A percentile compares a stretch with the other conserved stretches of the same genome.
Conservation (phyloP, 2,113 vertebrate species). For the Centropus bengalensis region DNA sequence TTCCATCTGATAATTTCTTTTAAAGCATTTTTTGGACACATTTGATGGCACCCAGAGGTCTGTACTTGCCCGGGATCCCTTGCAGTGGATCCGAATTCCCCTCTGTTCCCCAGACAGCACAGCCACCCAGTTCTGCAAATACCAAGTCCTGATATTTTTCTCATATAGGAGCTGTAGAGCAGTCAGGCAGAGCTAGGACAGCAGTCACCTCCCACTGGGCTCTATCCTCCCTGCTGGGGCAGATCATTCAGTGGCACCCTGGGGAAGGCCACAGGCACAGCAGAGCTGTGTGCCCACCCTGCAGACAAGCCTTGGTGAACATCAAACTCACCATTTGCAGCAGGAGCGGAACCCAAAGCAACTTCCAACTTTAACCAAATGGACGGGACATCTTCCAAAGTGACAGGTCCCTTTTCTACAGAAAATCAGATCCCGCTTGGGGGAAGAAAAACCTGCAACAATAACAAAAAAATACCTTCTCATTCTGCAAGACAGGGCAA, state of each 20-base stretch:
- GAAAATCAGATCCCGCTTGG: not conserved
- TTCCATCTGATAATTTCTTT: not conserved
- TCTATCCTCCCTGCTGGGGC: not conserved
- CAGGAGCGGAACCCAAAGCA: conserved; percentile 44
- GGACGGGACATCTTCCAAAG: not conserved
- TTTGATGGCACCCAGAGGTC: no score
- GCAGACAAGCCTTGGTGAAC: not conserved
- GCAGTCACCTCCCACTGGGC: not conserved
- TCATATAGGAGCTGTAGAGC: not conserved
- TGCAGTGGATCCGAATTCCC: not conserved
- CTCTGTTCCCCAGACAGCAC: not conserved
- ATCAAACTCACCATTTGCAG: conserved; percentile 4
- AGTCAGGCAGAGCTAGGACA: not conserved
- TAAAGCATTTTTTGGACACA: not conserved
- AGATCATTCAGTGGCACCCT: not conserved
- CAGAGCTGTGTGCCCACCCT: not conserved
- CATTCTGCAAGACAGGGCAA: not conserved
- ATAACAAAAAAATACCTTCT: not conserved
- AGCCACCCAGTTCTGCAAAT: not conserved
- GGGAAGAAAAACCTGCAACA: conserved; percentile 27
- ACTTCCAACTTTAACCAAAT: not conserved
- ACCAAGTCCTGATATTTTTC: not conserved
- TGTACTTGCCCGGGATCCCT: not conserved
- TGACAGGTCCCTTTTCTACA: not conserved
- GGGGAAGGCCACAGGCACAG: not conserved